Conservation (phyloP, 2,888 invertebrate species). For the Meganola albula region DNA sequence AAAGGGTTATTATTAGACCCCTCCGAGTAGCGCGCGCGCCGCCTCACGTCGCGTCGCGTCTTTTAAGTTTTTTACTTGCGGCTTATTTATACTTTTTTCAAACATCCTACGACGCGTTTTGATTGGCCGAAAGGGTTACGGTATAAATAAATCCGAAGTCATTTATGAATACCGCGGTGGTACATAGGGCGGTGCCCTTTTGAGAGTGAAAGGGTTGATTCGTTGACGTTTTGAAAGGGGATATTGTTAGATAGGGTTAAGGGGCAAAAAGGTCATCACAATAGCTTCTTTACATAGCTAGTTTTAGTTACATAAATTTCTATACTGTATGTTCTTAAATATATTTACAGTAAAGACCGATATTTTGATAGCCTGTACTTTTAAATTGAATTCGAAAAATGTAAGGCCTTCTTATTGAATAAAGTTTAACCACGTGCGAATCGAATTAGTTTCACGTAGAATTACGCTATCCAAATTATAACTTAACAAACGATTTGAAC, state of each 20-base stretch:
- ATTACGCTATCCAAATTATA: too few relatives aligned
- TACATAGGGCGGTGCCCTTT: conserved; percentile 49
- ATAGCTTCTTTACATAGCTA: too few relatives aligned
- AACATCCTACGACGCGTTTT: conserved; percentile 38
- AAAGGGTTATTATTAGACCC: conserved; percentile 74
- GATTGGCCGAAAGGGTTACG: conserved; percentile 70
- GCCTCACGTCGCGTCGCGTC: conserved; percentile 42
- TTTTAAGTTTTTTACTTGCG: conserved; percentile 64
- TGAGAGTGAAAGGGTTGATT: conserved; percentile 59
- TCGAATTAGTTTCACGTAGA: conserved; percentile 26
- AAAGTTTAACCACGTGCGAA: conserved; percentile 19
- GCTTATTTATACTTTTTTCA: conserved; percentile 53
- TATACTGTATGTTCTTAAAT: too few relatives aligned
- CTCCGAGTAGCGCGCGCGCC: conserved; percentile 52
- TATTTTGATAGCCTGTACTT: too few relatives aligned
- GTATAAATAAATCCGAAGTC: conserved; percentile 58
- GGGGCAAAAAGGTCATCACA: too few relatives aligned
- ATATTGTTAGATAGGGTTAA: conserved; percentile 47
- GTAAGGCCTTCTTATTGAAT: too few relatives aligned
- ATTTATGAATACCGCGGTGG: conserved; percentile 26
- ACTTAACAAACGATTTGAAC: conserved; percentile 30
- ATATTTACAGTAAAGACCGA: too few relatives aligned
- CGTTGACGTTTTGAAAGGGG: conserved; percentile 43
- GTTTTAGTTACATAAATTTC: too few relatives aligned
- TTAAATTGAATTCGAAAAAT: too few relatives aligned